These are phyloP conservation scores for Podargus strigoides DNA, from an alignment of 2,797 vertebrate genomes.

Conservation along the genomic window DNA sequence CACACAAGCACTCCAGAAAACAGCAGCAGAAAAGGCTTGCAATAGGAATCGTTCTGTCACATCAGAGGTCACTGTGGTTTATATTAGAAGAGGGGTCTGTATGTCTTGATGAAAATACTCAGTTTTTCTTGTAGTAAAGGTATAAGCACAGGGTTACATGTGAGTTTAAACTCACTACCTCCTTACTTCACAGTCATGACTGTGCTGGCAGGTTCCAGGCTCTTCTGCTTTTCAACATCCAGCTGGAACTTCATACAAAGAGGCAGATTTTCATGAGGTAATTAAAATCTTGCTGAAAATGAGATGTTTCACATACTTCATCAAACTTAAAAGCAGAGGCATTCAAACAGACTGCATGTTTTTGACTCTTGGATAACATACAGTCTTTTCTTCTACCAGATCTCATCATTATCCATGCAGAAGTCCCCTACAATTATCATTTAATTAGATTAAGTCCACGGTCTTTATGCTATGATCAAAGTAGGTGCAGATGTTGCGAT, in stretches of 20 bases:
- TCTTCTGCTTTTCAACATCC: not conserved
- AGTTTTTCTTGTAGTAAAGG: not conserved
- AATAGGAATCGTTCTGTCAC: not conserved
- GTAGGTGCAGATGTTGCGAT: not conserved
- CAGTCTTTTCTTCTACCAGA: not conserved
- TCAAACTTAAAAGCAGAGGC: not conserved
- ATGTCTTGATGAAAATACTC: not conserved
- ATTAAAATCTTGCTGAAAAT: slow-evolving; percentile 22
- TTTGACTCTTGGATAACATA: not conserved
- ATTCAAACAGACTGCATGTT: not conserved
- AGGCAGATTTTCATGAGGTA: not conserved
- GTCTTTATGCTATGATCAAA: not conserved
- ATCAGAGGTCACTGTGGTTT: not conserved
- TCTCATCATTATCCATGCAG: not conserved
- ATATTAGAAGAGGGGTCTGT: not conserved
- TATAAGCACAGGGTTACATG: not conserved
- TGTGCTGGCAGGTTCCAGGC: not conserved
- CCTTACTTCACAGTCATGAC: not conserved
- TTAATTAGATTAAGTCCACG: not conserved
- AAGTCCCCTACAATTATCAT: not conserved
- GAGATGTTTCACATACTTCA: not conserved
- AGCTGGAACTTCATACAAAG: not conserved
- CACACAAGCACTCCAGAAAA: not conserved
- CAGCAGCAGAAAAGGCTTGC: not conserved
- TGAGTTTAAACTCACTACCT: not conserved